A percentile compares a stretch with the other conserved stretches of the same genome.
These are phyloP conservation scores for Calliopsis andreniformis DNA, from an alignment of 1,140 invertebrate genomes.

Conservation along the genomic window DNA sequence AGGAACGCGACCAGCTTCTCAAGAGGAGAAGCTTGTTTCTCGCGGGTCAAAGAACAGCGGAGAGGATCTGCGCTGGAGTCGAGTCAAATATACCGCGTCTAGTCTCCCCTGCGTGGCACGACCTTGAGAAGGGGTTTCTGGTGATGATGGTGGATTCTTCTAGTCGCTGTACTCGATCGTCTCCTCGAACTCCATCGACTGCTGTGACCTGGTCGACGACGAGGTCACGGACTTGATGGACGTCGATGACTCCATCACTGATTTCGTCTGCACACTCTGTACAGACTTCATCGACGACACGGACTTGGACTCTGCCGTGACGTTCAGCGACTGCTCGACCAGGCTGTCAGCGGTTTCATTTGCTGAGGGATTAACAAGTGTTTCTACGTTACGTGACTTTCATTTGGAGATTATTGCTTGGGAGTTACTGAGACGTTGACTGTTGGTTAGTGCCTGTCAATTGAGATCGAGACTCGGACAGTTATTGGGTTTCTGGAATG, in stretches of 20 bases:
- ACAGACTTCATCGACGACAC: slow-evolving; percentile 72
- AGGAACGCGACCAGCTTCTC: not conserved
- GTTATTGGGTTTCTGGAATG: no score
- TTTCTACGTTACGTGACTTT: not conserved
- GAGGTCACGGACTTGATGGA: slow-evolving; percentile 72
- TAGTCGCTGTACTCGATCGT: slow-evolving; percentile 74
- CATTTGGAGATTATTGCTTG: no score
- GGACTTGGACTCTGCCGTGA: slow-evolving; percentile 69
- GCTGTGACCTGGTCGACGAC: slow-evolving; percentile 68
- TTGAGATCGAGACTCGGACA: no score
- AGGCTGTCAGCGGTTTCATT: slow-evolving; percentile 70
- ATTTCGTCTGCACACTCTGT: slow-evolving; percentile 73
- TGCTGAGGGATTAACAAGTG: slow-evolving; percentile 55
- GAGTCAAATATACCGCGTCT: slow-evolving; percentile 17
- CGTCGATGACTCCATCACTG: slow-evolving; percentile 72
- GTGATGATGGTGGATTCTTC: not conserved
- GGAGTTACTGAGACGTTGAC: no score
- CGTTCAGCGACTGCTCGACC: slow-evolving; percentile 73
- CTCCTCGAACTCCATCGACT: slow-evolving; percentile 76
- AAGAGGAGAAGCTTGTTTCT: not conserved
- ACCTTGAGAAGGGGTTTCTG: slow-evolving; percentile 11
- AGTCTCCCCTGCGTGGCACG: slow-evolving; percentile 9
- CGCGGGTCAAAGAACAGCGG: not conserved
- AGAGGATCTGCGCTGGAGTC: not conserved
- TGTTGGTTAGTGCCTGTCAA: no score